These are phyloP conservation scores for Darevskia mixta DNA, from an alignment of 2,797 vertebrate genomes.

Conservation along the genomic window DNA sequence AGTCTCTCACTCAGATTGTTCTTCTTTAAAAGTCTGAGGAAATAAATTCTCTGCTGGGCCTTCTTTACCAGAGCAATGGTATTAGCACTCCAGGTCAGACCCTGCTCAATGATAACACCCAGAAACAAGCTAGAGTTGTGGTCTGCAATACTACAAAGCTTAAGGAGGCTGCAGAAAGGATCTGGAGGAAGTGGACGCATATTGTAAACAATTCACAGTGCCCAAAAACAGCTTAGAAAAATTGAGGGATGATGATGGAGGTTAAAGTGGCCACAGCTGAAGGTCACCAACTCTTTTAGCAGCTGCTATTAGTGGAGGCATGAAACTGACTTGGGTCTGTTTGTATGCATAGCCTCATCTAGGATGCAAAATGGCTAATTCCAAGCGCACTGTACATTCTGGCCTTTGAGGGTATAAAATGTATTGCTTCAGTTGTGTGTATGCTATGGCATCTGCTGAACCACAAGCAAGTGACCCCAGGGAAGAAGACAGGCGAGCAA, in stretches of 20 bases:
- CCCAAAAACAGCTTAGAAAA: background rate
- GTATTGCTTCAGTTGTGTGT: conserved; percentile 11
- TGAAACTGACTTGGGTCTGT: background rate
- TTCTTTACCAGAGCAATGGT: too few species aligned
- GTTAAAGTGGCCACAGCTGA: background rate
- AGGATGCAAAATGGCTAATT: background rate
- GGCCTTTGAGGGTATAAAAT: background rate
- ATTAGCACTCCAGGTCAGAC: too few species aligned
- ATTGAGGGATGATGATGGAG: background rate
- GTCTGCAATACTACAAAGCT: background rate
- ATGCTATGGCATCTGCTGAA: background rate
- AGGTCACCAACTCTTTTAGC: background rate
- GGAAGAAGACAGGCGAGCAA: conserved; percentile 26
- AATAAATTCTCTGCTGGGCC: too few species aligned
- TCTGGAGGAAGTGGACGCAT: background rate
- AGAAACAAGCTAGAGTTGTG: background rate
- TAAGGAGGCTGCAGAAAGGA: background rate
- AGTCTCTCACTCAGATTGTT: too few species aligned
- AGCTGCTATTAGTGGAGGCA: background rate
- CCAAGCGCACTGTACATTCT: background rate
- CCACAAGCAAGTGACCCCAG: background rate
- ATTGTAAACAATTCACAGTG: background rate
- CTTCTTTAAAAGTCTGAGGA: too few species aligned
- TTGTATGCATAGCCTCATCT: background rate
- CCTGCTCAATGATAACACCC: too few species aligned